Conservation (phyloP, 2,888 invertebrate species). For the Thera britannica region DNA sequence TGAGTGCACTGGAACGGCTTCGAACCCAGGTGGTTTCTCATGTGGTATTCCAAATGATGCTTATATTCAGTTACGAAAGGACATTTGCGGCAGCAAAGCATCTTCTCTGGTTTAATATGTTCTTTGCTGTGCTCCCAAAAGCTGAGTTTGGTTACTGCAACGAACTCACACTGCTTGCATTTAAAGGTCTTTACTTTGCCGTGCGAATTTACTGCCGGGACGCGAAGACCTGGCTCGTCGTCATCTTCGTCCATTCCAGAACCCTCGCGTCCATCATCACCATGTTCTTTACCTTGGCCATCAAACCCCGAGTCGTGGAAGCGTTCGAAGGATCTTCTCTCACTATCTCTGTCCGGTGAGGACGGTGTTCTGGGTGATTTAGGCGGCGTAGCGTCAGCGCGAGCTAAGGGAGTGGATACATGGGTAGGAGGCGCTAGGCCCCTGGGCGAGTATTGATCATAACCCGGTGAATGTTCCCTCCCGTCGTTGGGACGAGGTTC, state of each 20-base stretch:
- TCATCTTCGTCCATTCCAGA: constrained; percentile 81
- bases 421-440: constrained; percentile 64
- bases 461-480: constrained; percentile 66
- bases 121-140: constrained; percentile 96
- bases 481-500: constrained; percentile 67
- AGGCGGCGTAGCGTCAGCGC: constrained; percentile 74
- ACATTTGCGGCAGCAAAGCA: constrained; percentile 95
- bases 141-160: constrained; percentile 93
- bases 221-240: constrained; percentile 85
- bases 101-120: constrained; percentile 97
- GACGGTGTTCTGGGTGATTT: constrained; percentile 73
- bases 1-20: constrained; percentile 98
- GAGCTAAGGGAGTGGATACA: constrained; percentile 69
- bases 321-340: constrained; percentile 69
- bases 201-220: constrained; percentile 89
- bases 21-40: constrained; percentile 96
- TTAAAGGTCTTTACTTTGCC: constrained; percentile 95
- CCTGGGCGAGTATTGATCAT: constrained; percentile 69
- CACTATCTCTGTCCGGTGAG: constrained; percentile 66
- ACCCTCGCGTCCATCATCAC: constrained; percentile 78
- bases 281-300: constrained; percentile 60
- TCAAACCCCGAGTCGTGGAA: constrained; percentile 83
- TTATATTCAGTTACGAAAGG: constrained; percentile 99
- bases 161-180: constrained; percentile 96
- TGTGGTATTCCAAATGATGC: constrained; percentile 98